These are phyloP conservation scores for Chlorops oryzae DNA, from an alignment of 1,140 invertebrate species.

Conservation along the genomic window DNA sequence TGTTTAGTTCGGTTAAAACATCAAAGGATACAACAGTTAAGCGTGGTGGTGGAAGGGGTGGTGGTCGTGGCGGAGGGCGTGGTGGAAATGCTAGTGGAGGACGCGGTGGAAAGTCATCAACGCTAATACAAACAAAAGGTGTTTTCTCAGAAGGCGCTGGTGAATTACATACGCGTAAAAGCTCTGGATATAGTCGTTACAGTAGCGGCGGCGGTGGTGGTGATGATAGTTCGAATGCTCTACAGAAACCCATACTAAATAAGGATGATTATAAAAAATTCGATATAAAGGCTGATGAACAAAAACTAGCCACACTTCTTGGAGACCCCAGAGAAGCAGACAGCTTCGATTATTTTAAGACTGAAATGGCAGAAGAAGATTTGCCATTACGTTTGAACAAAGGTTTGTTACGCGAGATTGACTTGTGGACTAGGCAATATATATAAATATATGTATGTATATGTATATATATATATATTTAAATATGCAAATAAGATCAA, in stretches of 20 bases:
- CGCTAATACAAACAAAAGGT: conserved; percentile 39
- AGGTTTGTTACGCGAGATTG: too few relatives aligned
- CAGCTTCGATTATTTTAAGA: conserved; percentile 29
- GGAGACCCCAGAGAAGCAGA: conserved; percentile 27
- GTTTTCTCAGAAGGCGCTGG: conserved; percentile 43
- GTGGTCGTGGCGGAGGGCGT: conserved; percentile 14
- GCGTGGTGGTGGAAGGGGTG: conserved; percentile 15
- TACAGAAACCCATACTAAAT: conserved; percentile 19
- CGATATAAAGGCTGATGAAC: conserved; percentile 12
- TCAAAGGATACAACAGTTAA: conserved; percentile 40
- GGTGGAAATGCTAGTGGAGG: conserved; percentile 22
- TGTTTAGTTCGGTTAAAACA: conserved; percentile 36
- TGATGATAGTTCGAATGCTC: conserved; percentile 26
- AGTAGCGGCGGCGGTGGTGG: conserved; percentile 19
- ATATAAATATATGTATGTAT: too few relatives aligned
- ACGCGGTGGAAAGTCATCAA: conserved; percentile 23
- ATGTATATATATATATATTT: too few relatives aligned
- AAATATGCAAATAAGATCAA: too few relatives aligned
- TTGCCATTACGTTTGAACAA: too few relatives aligned
- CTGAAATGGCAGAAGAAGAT: conserved; percentile 34
- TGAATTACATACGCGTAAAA: conserved; percentile 27
- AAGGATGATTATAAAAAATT: conserved; percentile 29
- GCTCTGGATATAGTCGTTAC: conserved; percentile 19
- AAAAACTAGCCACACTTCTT: conserved; percentile 16
- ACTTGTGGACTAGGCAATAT: too few relatives aligned